Base-by-base conservation (phyloP, 2,113 vertebrate genomes). In the Petromus typicus region DNA sequence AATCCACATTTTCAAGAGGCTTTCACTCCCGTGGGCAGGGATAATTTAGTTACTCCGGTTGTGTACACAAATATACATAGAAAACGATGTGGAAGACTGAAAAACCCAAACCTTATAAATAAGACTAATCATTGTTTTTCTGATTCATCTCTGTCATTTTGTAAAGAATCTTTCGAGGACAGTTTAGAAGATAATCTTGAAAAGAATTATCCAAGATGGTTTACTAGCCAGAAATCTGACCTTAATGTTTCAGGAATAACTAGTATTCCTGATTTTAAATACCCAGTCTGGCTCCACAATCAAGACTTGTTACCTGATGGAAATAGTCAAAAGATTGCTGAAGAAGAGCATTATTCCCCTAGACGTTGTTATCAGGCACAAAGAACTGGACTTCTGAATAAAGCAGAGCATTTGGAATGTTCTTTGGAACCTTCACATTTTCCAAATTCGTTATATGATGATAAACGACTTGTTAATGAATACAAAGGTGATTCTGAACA, bases 131-230 rank as follows among this genome's bases (percentile, higher is more conserved):
- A 79, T 64, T 91, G 30, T 0, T 0, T 71, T 86, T 95, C 88
- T 64, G 45, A 64, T 40, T 86, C 95, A 61, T 96, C 96, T 81
- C 40, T 92, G 37, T 86, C 40, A 90, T 95, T 95, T 71, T 25
- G 4, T 0, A 94, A 93, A 43, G 67, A 96, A 18, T 75, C 82
- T 90, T 80, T 95, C 17, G 86, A 96, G 85, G 93, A 97, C 40
- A 76, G 40, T 34, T 80, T 66, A 43, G 67, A 89, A 22, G 14
- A 86, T 9, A 43, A 1, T 66, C 48, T 95, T 87, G 91, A 85
- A 85, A 97, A 97, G 78, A 98, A 98, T 89, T 98, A 99, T 88
- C 99, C 99, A 12, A 97, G 98, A 80, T 99, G 99, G 99, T 97
- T 99, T 71, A 99, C 98, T 43, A 98, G 98, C 93, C 98, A 98